Percentiles rank a stretch among this genome's conserved stretches.
phyloP scores from a whole-genome alignment of 64 coral and sea anemone genomes.

The Pachyseris speciosa region DNA sequence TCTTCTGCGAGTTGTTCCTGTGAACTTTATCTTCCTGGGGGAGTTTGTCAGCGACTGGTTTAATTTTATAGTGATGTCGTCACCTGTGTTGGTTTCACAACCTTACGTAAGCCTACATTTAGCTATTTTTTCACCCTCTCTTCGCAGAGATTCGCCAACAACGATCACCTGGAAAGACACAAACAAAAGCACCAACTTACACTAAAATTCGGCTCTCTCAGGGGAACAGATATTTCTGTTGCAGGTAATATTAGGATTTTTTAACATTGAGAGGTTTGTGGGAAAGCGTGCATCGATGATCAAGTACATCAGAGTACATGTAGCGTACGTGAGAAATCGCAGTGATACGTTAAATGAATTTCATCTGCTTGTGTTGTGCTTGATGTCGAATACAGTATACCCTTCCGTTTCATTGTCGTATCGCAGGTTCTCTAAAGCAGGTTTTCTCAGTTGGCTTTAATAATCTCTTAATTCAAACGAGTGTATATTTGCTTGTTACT shows the following conservation, averaged over 20 bases:
- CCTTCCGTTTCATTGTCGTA: no score
- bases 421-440: no score
- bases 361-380: neutral
- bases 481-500: no score
- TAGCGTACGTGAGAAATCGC: neutral
- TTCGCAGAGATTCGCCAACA: conserved; percentile 93
- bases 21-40: conserved; percentile 62
- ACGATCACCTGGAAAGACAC: conserved; percentile 94
- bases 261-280: no score
- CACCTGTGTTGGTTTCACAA: conserved; percentile 56
- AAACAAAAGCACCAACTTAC: conserved; percentile 96
- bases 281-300: no score
- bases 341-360: neutral
- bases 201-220: conserved; percentile 78
- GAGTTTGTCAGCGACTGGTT: conserved; percentile 79
- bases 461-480: no score
- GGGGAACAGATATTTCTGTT: conserved; percentile 72
- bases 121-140: conserved; percentile 77
- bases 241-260: conserved; percentile 38
- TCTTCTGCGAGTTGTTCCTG: conserved; percentile 61
- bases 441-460: no score
- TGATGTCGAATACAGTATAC: no score
- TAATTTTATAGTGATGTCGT: conserved; percentile 98
- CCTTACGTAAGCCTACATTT: conserved; percentile 97
- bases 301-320: no score